These are phyloP conservation scores for Harmothoe impar DNA, from an alignment of 2,888 invertebrate genomes.

Conservation along the genomic window DNA sequence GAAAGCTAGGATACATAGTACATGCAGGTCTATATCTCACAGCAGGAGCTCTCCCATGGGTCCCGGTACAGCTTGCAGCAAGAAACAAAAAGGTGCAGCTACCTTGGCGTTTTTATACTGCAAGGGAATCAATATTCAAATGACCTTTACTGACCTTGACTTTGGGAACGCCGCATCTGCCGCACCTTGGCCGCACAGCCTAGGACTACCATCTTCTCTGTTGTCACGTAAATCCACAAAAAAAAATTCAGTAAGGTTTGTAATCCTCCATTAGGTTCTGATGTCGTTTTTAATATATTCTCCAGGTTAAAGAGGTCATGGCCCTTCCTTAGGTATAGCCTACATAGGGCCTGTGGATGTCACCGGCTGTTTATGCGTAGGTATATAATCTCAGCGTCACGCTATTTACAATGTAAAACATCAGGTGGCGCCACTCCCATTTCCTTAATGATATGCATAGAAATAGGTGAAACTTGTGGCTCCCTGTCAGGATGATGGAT, in stretches of 20 bases:
- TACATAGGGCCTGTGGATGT: no score
- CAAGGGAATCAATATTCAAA: neutral
- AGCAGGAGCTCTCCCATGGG: no score
- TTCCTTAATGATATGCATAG: conserved; percentile 21
- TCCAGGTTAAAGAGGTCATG: neutral
- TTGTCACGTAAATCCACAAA: neutral
- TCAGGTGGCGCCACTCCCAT: neutral
- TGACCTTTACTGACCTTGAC: conserved; percentile 33
- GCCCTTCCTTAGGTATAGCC: no score
- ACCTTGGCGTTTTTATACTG: neutral
- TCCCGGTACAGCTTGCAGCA: no score
- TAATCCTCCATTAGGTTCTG: neutral
- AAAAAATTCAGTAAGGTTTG: neutral
- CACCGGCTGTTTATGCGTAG: no score
- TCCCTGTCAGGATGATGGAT: neutral
- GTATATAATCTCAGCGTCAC: no score
- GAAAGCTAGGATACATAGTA: no score
- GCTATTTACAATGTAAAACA: neutral
- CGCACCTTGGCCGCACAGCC: conserved; percentile 59
- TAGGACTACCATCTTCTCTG: conserved; percentile 50
- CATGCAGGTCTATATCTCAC: no score
- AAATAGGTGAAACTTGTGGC: neutral
- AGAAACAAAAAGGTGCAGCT: neutral
- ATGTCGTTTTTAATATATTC: neutral
- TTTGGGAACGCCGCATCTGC: conserved; percentile 47